These are phyloP conservation scores for Oreohelix idahoensis DNA, from an alignment of 1,140 invertebrate species.

Conservation along the genomic window DNA sequence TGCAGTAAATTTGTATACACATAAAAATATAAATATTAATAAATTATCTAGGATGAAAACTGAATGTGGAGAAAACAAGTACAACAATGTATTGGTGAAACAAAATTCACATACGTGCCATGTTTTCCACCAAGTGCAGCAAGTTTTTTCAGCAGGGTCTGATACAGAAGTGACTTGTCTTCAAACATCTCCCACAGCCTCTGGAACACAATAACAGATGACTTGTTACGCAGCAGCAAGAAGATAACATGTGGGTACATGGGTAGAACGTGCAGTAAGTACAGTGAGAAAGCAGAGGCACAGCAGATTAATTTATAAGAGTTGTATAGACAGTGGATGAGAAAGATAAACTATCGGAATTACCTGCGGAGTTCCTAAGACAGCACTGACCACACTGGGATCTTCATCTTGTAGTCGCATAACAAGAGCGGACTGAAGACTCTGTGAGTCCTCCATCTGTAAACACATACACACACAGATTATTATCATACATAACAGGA, in stretches of 20 bases:
- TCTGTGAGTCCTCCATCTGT: constrained; percentile 56
- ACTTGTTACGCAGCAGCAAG: neutral
- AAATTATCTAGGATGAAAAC: too few species aligned
- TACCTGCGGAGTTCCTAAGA: constrained; percentile 57
- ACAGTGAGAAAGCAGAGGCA: too few species aligned
- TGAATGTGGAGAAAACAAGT: too few species aligned
- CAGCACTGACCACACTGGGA: constrained; percentile 53
- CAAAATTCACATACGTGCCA: neutral
- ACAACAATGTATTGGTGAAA: too few species aligned
- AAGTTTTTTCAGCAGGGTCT: constrained; percentile 24
- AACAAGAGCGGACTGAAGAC: constrained; percentile 54
- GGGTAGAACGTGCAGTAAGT: too few species aligned
- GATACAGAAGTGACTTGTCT: constrained; percentile 23
- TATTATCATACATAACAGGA: too few species aligned
- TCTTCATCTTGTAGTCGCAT: constrained; percentile 60
- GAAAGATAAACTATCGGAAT: neutral
- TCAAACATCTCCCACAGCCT: constrained; percentile 35
- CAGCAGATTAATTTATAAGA: too few species aligned
- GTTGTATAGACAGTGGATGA: neutral
- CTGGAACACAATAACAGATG: constrained; percentile 9
- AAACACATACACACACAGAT: neutral
- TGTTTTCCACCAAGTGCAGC: neutral
- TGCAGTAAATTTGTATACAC: too few species aligned
- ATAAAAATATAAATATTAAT: too few species aligned
- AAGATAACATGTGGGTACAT: too few species aligned